Base-by-base conservation (phyloP, 2,797 vertebrate species). In the Presbytis comata region DNA sequence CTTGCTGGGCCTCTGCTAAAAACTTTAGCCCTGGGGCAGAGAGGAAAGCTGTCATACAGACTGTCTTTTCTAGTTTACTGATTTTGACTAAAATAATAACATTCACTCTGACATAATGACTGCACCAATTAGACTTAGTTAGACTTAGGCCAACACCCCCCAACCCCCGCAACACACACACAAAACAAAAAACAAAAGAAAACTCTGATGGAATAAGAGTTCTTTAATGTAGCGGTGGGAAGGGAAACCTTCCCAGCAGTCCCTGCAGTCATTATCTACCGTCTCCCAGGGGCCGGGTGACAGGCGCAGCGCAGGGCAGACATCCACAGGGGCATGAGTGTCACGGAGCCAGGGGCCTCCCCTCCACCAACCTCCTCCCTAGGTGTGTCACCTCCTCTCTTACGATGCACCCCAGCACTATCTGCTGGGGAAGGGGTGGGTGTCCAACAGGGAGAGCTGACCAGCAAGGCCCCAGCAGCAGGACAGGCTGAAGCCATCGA, bases 11-110 rank as follows among this genome's bases (percentile, higher is more conserved):
- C 41, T 61, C 83, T 96, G 53, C 39, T 80, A 9, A 44, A 64
- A 48, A 30, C 41, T 57, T 46, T 39, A 21, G 33, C n/a, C 41
- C 3, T 39, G 48, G 91, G 61, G 85, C 30, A 61, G 59, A 93
- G 36, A 85, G 33, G n/a, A 57, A 41, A 88, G 81, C 70, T 53
- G 10, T 9, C 28, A 41, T 13, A 55, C 21, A 92, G 39, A 53
- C 41, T 39, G 81, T 93, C 95, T 50, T 91, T 82, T 82, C 95
- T 78, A 50, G 74, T 92, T 96, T 90, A 94, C 13, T 30, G 79
- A 50, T 95, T 96, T 96, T 84, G 90, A 95, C 81, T 95, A 46
- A 94, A 95, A 95, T 86, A 83, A 82, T 74, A 96, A 89, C 87
- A 95, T 95, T 96, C 16, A 0, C 84, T 88, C 78, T 91, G 92